Base-by-base conservation (phyloP, 35 echinoderm and acorn worm species). In the Ophiothrix spiculata region DNA sequence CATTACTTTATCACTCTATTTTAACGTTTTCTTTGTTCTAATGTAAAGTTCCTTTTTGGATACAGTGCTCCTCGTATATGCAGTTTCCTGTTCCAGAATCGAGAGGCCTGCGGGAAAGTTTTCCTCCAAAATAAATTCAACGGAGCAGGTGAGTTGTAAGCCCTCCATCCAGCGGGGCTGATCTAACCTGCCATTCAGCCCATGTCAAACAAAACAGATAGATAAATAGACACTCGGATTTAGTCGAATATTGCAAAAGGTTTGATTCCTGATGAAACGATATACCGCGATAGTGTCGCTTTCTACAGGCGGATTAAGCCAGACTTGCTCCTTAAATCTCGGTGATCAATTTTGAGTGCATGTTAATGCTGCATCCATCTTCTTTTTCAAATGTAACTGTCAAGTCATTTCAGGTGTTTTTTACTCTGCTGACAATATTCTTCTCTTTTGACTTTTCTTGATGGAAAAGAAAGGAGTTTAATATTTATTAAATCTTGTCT, bases 191-290 rank as follows among this genome's bases (percentile, higher is more conserved):
- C 60, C 60, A 69, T 69, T 69, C 60, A 69, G 23, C 8, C 16
- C 1, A 15, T 28, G 60, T 25, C 60, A 69, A 28, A 28, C 60
- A 69, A 69, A 69, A 28, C n/a, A 69, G 60, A 69, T n/a, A 54
- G 45, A 54, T 54, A 54, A 11, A 54, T 54, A 54, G 45, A 54
- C 45, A 28, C 60, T 15, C 23, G 60, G 60, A 69, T 69, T 69
- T 12, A 6, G 2, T 15, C 3, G 60, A 69, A 69, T 69, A 69
- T 69, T 69, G 60, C 60, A 28, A 69, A 69, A 69, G 60, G 60
- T 28, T 69, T 69, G 60, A 69, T 15, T 69, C 29, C 60, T 69
- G 60, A 69, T 69, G 60, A 69, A 69, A 69, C 29, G 60, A 69
- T 69, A 69, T 15, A 28, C 60, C 23, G 60, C 2, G 60, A 69